These are phyloP conservation scores for Bradypus variegatus DNA, from an alignment of 2,797 vertebrate species.

Conservation along the genomic window DNA sequence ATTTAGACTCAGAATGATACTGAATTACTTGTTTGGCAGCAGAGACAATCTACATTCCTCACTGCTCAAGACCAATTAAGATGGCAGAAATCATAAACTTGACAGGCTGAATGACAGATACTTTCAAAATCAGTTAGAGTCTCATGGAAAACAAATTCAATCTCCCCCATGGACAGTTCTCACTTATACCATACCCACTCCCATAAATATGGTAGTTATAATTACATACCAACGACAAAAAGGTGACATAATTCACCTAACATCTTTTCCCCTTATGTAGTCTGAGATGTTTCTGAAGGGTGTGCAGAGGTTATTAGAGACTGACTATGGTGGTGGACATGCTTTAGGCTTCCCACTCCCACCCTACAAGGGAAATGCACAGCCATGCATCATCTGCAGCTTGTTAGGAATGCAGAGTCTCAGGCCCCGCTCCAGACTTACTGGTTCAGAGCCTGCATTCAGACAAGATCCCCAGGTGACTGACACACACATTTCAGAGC, in stretches of 20 bases:
- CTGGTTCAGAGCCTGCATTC: too few species aligned
- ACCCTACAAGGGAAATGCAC: neutral
- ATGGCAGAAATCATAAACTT: neutral
- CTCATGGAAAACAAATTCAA: neutral
- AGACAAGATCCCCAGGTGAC: neutral
- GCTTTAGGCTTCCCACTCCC: neutral
- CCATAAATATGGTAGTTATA: neutral
- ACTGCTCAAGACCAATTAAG: neutral
- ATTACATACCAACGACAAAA: neutral
- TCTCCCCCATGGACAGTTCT: neutral
- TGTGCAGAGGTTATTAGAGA: neutral
- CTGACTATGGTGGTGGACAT: accelerated
- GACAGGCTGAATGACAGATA: neutral
- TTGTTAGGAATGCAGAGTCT: neutral
- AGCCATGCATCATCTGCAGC: neutral
- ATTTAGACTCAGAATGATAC: neutral
- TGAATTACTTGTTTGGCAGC: neutral
- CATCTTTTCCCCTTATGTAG: neutral
- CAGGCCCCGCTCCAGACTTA: neutral
- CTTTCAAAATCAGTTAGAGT: neutral
- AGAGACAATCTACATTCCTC: neutral
- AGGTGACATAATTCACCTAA: neutral
- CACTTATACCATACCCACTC: neutral
- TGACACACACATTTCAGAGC: accelerated
- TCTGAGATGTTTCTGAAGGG: neutral